Base-by-base conservation (phyloP, 2,113 vertebrate genomes). In the Nematolebias whitei region DNA sequence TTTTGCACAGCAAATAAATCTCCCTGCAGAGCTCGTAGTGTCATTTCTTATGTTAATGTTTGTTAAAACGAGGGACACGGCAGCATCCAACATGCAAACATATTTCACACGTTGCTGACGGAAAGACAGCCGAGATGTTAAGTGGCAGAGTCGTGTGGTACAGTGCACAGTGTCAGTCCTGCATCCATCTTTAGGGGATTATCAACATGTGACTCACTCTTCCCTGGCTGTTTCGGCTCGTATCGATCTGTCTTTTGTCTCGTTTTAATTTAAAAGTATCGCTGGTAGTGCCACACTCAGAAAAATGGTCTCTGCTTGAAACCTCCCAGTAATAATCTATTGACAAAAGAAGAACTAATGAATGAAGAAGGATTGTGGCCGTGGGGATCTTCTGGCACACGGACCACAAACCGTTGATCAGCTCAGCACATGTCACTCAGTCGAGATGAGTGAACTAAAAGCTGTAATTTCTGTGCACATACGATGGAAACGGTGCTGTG, bases 161-260 rank as follows among this genome's bases (percentile, higher is more conserved):
- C 52, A 44, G 63, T 74, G 22, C 57, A 64, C 41, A 40, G 52
- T 63, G 51, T 44, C 57, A 76, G 60, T 44, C 23, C 65, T 68
- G 29, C 11, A 2, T 79, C 78, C 83, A 86, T 88, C 64, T 85
- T 88, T 83, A 73, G 78, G 53, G 7, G 63, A 71, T 54, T 48
- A 38, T 20, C 49, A 56, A 54, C 54, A 55, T 70, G 71, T 85
- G 82, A 84, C 71, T 84, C 76, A 82, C 55, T 48, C 22, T 63
- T 67, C 65, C 43, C 14, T 40, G 67, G 63, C 14, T 11, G 35
- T 39, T 52, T 67, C 38, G 71, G 26, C 45, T 63, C 15, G 1
- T 26, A 51, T 53, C 55, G 57, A 59, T 63, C 22, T n/a, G 23
- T 23, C 26, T 18, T 63, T 32, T 58, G 55, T 47, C 63, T 35